phyloP scores from a whole-genome alignment of 2,113 vertebrate species.

The Etheostoma spectabile region DNA sequence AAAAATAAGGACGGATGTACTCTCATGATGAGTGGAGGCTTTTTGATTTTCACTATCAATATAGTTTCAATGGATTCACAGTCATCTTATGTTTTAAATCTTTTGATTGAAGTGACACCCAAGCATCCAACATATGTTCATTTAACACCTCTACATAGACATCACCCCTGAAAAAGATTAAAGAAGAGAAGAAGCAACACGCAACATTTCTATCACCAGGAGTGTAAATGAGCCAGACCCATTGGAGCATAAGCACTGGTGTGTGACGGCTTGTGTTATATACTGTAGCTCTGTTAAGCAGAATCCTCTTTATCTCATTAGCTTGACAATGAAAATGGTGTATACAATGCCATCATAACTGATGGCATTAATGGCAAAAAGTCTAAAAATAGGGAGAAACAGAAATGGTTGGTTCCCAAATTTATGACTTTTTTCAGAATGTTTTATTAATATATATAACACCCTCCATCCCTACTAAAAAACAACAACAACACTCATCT shows the following conservation, averaged over 20 bases:
- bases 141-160: not conserved
- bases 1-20: not conserved
- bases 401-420: not conserved
- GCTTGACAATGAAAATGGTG: not conserved
- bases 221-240: slow-evolving; percentile 7
- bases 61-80: no score
- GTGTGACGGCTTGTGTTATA: not conserved
- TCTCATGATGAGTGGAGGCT: not conserved
- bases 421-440: not conserved
- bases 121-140: not conserved
- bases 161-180: not conserved
- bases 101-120: not conserved
- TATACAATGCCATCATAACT: slow-evolving; percentile 4
- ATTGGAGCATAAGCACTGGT: slow-evolving; percentile 17
- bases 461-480: not conserved
- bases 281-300: slow-evolving; percentile 14
- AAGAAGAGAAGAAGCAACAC: not conserved
- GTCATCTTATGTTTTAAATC: not conserved
- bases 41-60: not conserved
- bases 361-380: not conserved
- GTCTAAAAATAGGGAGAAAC: not conserved
- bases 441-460: not conserved
- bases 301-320: slow-evolving; percentile 16
- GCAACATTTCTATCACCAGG: not conserved
- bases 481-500: not conserved